Evolutionary conservation across 2,797 vertebrate genomes (phyloP), one percentile per base, ranked within the genome.

Genomic region (Poeciliopsis paucimaculata): DNA sequence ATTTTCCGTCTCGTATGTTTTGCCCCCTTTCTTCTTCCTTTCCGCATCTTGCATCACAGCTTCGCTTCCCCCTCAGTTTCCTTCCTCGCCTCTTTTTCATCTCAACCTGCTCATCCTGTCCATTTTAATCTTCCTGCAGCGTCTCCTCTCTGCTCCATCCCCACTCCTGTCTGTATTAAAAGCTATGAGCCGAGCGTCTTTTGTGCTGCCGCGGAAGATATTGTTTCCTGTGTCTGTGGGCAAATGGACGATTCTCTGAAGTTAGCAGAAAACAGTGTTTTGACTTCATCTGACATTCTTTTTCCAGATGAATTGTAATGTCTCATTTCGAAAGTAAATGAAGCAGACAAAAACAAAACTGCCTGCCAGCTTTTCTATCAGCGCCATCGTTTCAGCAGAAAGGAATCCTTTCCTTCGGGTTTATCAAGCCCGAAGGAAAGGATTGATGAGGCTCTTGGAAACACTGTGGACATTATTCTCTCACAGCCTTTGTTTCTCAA

Each of bases 41-140:
- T 82, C 82, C 75, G 45, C 51, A 28, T 85, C 86, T 91, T 91
- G 90, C 90, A 89, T 91, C 90, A 88, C 79, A 46, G 78, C 84
- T 26, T 81, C 11, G 9, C 79, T 79, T 62, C 76, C 36, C 41
- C 75, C 77, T 76, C 34, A 2, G 6, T 73, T 76, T 85, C 76
- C 81, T 28, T 73, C 76, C 79, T 80, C 26, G 26, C 79, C 75
- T 75, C 77, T 64, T 70, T 75, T 43, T 76, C 75, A 83, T 86
- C 79, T 81, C 82, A 57, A 26, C 78, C 47, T 57, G 79, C 81
- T 84, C 84, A 47, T 77, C 64, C 53, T 57, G 76, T 82, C 87
- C 77, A n/a, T 77, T 82, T 79, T 34, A 72, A 82, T 87, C 78
- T 78, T 71, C 62, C 77, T 23, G 31, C 71, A 49, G 79, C 39